Evolutionary conservation across 2,888 invertebrate species (phyloP), one percentile per base, ranked within the genome.

Genomic region (Nebria brevicollis): DNA sequence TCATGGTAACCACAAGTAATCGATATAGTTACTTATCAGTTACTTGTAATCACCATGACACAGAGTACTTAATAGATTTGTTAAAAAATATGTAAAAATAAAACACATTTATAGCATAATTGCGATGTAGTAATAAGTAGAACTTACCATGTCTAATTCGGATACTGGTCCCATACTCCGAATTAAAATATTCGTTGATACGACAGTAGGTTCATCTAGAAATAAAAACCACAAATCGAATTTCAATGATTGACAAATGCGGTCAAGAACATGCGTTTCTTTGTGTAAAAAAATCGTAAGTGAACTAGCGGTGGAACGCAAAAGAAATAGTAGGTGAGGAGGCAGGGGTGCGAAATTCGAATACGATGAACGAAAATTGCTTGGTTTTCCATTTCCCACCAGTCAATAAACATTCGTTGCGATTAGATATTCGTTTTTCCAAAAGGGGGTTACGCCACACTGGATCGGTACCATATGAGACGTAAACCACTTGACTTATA

Each of bases 141-240:
- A 74, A 85, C 91, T 90, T 89, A 95, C 95, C 97, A 97, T 97
- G 86, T 96, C 96, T 43, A 96, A 90, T 87, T 97, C 97, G 0
- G 96, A 96, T 4, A 97, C 94, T 0, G 97, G 97, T 0, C 97
- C 97, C 96, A 97, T 97, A 87, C 96, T 96, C 84, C 96, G 91
- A 85, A 97, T 97, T 77, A 97, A 89, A 86, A 97, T 96, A 87
- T 97, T 97, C 0, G 97, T 96, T 87, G 94, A 93, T 20, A 97
- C 95, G 15, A 95, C 92, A 0, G 97, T 97, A 0, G 97, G 96
- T 82, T 93, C 91, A 68, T 95, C 96, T 96, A 89, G 70, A 91
- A 90, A 84, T 79, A 78, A 72, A 10, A 73, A 10, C 13, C 5
- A 5, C 34, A 70, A 70, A 70, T n/a, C 70, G n/a, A 26, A 15